Conservation (phyloP, 2,888 invertebrate genomes). For the Artemia sinica region DNA sequence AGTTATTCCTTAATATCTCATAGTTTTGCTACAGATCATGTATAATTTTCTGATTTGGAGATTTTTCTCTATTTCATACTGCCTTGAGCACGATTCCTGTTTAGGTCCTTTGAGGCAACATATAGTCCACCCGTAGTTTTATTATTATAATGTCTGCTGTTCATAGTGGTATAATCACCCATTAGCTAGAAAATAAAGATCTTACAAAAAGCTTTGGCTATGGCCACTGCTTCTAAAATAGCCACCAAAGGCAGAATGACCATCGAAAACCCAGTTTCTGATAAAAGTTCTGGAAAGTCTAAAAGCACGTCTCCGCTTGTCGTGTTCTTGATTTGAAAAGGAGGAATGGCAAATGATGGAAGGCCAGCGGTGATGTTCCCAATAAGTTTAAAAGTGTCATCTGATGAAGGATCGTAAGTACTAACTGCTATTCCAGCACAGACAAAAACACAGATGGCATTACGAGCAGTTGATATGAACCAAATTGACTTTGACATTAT, state of each 20-base stretch:
- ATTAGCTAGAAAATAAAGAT: neutral
- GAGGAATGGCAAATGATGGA: slow-evolving; percentile 48
- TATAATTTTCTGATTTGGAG: too few relatives aligned
- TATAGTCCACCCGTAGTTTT: too few relatives aligned
- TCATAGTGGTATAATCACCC: too few relatives aligned
- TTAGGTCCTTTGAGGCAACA: too few relatives aligned
- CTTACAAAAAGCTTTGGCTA: slow-evolving; percentile 78
- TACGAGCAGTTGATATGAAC: slow-evolving; percentile 52
- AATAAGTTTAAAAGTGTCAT: neutral
- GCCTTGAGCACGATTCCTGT: too few relatives aligned
- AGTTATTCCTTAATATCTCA: too few relatives aligned
- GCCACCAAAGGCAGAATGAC: slow-evolving; percentile 72
- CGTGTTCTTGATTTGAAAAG: slow-evolving; percentile 45
- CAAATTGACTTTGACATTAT: slow-evolving; percentile 46
- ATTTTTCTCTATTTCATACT: too few relatives aligned
- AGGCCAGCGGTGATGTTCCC: slow-evolving; percentile 52
- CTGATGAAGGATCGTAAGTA: slow-evolving; percentile 31
- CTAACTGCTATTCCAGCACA: slow-evolving; percentile 47
- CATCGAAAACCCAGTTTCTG: slow-evolving; percentile 62
- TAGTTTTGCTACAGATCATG: too few relatives aligned
- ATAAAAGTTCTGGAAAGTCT: slow-evolving; percentile 44
- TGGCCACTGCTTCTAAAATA: slow-evolving; percentile 81
- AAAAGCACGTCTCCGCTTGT: slow-evolving; percentile 36
- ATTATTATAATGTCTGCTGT: too few relatives aligned
- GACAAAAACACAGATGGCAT: slow-evolving; percentile 56